These are phyloP conservation scores for Polyergus mexicanus DNA, from an alignment of 1,140 invertebrate genomes.

Conservation along the genomic window DNA sequence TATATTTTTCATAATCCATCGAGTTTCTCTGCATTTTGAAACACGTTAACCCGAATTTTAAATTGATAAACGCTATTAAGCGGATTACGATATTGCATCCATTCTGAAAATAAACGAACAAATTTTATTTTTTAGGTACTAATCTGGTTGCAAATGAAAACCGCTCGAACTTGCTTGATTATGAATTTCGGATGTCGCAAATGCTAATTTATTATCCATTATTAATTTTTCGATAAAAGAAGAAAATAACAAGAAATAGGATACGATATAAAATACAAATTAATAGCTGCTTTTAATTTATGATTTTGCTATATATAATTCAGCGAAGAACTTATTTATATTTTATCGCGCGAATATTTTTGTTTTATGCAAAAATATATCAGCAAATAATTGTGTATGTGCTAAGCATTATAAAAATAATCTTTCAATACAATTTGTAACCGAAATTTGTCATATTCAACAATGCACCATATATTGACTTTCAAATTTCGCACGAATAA, in stretches of 20 bases:
- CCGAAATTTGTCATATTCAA: neutral
- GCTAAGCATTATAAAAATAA: neutral
- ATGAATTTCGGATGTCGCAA: neutral
- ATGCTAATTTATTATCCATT: slow-evolving; percentile 9
- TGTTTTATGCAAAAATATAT: neutral
- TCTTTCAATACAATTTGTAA: neutral
- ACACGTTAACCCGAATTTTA: slow-evolving; percentile 67
- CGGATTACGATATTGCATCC: slow-evolving; percentile 50
- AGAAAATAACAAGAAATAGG: neutral
- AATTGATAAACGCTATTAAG: slow-evolving; percentile 67
- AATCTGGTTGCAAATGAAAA: slow-evolving; percentile 41
- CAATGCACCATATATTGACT: neutral
- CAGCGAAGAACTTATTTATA: slow-evolving; percentile 4
- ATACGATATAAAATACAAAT: neutral
- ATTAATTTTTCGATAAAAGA: slow-evolving; percentile 12
- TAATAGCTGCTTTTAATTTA: slow-evolving; percentile 2
- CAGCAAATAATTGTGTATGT: neutral
- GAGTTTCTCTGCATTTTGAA: slow-evolving; percentile 42
- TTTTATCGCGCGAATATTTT: neutral
- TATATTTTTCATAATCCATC: slow-evolving; percentile 24
- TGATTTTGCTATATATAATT: neutral
- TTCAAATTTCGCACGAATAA: neutral
- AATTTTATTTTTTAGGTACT: slow-evolving; percentile 63
- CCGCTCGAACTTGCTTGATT: slow-evolving; percentile 25
- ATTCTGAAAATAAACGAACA: slow-evolving; percentile 35